phyloP scores from a whole-genome alignment of 2,797 vertebrate species.

The Nyctalus aviator region DNA sequence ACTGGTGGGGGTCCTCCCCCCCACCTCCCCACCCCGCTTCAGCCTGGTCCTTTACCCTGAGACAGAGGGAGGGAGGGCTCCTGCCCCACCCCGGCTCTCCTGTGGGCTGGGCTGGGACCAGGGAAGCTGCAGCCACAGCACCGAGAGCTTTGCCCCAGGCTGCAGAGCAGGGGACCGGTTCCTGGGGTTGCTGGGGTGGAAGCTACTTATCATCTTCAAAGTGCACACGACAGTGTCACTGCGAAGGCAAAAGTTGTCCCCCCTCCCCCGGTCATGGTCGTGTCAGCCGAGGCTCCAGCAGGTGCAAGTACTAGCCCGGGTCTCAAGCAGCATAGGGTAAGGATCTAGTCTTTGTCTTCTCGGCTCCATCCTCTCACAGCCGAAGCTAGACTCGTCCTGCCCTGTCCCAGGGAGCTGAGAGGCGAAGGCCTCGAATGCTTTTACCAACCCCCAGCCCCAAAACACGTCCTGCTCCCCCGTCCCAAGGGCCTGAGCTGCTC shows the following conservation, averaged over 20 bases:
- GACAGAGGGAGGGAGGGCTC: neutral
- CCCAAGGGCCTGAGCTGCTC: neutral
- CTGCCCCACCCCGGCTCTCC: neutral
- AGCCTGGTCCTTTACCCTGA: neutral
- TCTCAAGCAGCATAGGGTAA: neutral
- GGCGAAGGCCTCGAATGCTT: neutral
- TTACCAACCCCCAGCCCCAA: neutral
- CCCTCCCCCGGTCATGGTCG: neutral
- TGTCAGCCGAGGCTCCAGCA: neutral
- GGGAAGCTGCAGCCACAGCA: neutral
- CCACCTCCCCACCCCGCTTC: neutral
- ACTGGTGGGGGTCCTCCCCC: neutral
- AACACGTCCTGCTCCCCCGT: neutral
- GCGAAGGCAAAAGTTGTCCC: neutral
- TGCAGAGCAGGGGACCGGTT: neutral
- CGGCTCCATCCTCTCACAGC: neutral
- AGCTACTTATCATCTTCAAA: neutral
- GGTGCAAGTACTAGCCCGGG: neutral
- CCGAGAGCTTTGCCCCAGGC: neutral
- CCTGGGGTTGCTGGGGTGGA: neutral
- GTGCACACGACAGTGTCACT: neutral
- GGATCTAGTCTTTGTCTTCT: too few species aligned
- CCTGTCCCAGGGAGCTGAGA: neutral
- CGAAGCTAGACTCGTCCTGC: neutral
- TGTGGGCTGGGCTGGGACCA: accelerated